Conservation (phyloP, 2,888 invertebrate genomes). For the Euproctis similis region DNA sequence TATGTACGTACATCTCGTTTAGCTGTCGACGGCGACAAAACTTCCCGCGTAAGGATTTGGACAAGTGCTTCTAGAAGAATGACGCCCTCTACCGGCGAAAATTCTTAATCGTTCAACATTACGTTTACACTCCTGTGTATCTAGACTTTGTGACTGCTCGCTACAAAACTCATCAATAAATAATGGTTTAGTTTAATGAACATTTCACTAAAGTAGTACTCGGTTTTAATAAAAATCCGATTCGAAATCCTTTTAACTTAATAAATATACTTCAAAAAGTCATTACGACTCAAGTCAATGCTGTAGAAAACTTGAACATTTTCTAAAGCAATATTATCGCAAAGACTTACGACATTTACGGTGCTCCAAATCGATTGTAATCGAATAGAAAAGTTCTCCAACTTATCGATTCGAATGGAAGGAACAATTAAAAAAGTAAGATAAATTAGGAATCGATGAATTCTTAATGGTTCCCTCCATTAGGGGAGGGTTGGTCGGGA, state of each 20-base stretch:
- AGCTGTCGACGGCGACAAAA: too few species aligned
- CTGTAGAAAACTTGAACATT: constrained; percentile 22
- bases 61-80: too few species aligned
- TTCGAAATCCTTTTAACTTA: constrained; percentile 8
- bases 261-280: constrained; percentile 12
- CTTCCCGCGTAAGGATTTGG: too few species aligned
- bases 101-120: too few species aligned
- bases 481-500: constrained; percentile 58
- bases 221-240: too few species aligned
- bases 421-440: constrained; percentile 63
- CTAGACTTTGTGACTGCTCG: too few species aligned
- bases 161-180: too few species aligned
- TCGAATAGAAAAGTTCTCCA: constrained; percentile 42
- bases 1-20: too few species aligned
- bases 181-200: too few species aligned
- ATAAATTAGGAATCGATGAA: constrained; percentile 71
- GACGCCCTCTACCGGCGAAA: too few species aligned
- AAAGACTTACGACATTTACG: constrained; percentile 45
- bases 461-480: constrained; percentile 68
- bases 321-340: constrained; percentile 29
- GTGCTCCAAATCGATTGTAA: constrained; percentile 45
- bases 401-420: constrained; percentile 51
- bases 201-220: too few species aligned
- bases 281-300: constrained; percentile 22
- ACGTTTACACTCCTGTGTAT: too few species aligned